phyloP scores from a whole-genome alignment of 2,888 invertebrate genomes.

The Mimachlamys varia region DNA sequence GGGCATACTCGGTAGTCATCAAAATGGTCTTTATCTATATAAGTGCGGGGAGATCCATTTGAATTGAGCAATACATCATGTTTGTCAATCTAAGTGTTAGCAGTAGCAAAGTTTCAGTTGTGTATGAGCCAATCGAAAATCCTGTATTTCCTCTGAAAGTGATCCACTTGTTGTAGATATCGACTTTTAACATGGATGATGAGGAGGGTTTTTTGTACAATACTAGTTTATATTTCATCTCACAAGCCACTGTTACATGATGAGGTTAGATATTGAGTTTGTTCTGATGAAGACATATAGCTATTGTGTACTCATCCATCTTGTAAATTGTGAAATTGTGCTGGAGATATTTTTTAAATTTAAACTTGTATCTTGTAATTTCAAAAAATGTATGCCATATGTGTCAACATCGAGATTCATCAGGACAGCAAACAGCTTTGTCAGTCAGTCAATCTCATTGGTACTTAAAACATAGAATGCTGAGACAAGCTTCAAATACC shows the following conservation, averaged over 20 bases:
- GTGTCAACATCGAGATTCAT: not conserved
- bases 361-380: not conserved
- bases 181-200: too few relatives aligned
- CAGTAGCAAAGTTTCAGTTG: slow-evolving; percentile 15
- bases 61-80: not conserved
- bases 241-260: not conserved
- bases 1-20: not conserved
- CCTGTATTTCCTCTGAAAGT: slow-evolving; percentile 15
- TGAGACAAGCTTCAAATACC: not conserved
- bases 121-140: slow-evolving; percentile 25
- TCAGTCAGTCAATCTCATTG: not conserved
- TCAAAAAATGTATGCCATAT: not conserved
- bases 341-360: not conserved
- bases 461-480: not conserved
- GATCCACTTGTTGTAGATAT: not conserved
- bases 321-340: not conserved
- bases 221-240: slow-evolving; percentile 1
- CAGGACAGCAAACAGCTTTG: not conserved
- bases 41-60: not conserved
- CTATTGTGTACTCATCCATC: not conserved
- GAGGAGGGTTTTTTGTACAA: not conserved
- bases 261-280: not conserved
- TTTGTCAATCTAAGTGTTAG: slow-evolving; percentile 1
- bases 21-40: not conserved
- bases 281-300: slow-evolving; percentile 10